These are phyloP conservation scores for Drosophila sordidapex DNA, from an alignment of 2,888 invertebrate genomes.

Conservation along the genomic window DNA sequence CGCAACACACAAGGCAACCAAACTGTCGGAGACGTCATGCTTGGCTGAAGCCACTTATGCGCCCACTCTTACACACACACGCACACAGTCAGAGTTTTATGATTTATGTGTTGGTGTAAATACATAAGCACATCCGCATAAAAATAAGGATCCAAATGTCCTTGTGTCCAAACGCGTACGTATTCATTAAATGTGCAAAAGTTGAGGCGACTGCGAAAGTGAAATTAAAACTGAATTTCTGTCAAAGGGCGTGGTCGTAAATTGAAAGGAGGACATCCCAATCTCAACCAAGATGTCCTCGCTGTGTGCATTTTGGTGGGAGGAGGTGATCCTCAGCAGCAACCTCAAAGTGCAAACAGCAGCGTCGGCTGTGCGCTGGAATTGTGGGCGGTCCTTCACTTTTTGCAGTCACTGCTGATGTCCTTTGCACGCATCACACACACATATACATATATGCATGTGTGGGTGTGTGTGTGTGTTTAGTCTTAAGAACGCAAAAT, in stretches of 20 bases:
- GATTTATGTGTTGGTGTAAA: conserved; percentile 75
- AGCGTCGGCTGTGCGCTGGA: conserved; percentile 10
- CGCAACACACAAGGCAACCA: conserved; percentile 7
- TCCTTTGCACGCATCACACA: conserved; percentile 56
- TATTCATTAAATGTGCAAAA: conserved; percentile 71
- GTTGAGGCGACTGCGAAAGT: conserved; percentile 55
- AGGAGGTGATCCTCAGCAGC: conserved; percentile 14
- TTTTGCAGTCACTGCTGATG: conserved; percentile 74
- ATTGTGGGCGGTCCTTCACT: conserved; percentile 50
- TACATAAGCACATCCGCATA: conserved; percentile 72
- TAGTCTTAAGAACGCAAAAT: conserved; percentile 65
- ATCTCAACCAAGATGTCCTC: conserved; percentile 17
- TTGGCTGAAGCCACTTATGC: conserved; percentile 79
- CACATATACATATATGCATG: conserved; percentile 1
- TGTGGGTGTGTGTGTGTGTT: conserved; percentile 7
- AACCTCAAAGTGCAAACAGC: conserved; percentile 44
- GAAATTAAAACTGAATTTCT: conserved; percentile 72
- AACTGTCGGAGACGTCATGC: conserved; percentile 46
- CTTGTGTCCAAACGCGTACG: conserved; percentile 57
- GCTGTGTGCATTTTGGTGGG: conserved; percentile 64
- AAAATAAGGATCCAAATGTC: conserved; percentile 51
- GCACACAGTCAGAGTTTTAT: conserved; percentile 20
- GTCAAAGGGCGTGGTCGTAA: conserved; percentile 63
- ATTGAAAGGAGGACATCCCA: conserved; percentile 56
- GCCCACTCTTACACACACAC: conserved; percentile 43